phyloP scores from a whole-genome alignment of 2,888 invertebrate genomes.

The Idaea dimidiata region DNA sequence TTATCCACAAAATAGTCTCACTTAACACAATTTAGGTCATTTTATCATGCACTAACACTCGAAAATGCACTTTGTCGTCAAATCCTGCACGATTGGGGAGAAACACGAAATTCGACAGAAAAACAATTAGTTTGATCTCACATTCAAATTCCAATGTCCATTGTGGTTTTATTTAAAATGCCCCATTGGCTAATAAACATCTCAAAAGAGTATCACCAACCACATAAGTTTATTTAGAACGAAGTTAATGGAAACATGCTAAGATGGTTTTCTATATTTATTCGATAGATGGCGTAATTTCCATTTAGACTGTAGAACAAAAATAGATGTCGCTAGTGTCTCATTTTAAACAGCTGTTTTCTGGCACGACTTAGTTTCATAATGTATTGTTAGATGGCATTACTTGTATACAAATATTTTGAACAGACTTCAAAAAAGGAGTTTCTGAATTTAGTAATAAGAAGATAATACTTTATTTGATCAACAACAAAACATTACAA shows the following conservation, averaged over 20 bases:
- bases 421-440: too few relatives aligned
- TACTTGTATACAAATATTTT: background rate
- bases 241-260: constrained; percentile 9
- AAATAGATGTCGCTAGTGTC: background rate
- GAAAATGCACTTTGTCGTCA: constrained; percentile 70
- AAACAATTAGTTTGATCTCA: constrained; percentile 32
- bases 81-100: constrained; percentile 69
- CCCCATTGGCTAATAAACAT: background rate
- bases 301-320: background rate
- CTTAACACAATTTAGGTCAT: constrained; percentile 72
- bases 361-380: background rate
- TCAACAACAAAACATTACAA: too few relatives aligned
- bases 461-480: too few relatives aligned
- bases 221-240: background rate
- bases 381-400: constrained; percentile 8
- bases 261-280: background rate
- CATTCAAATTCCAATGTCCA: background rate
- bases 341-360: background rate
- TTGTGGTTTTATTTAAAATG: background rate
- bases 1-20: constrained; percentile 55
- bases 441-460: too few relatives aligned
- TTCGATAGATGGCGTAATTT: background rate
- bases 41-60: constrained; percentile 69
- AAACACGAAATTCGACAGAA: constrained; percentile 43
- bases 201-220: background rate